phyloP scores from a whole-genome alignment of 1,140 invertebrate genomes.

The Danaus melanippus region DNA sequence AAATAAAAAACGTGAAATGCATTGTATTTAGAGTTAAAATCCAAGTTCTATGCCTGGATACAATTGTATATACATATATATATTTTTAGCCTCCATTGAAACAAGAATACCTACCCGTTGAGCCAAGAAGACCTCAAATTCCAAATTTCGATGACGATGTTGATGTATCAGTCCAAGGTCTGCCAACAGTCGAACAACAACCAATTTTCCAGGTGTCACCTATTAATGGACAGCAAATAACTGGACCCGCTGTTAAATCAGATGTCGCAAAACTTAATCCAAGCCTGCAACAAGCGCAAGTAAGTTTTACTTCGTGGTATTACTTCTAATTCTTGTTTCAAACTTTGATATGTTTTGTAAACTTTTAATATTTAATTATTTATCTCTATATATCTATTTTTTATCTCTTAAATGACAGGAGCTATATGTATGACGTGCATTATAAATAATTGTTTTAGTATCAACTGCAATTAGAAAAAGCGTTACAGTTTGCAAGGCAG shows the following conservation, averaged over 20 bases:
- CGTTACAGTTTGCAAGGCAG: constrained; percentile 47
- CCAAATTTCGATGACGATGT: constrained; percentile 31
- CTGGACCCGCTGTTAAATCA: constrained; percentile 42
- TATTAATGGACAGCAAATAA: constrained; percentile 49
- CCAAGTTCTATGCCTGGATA: background rate
- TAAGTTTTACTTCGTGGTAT: constrained; percentile 13
- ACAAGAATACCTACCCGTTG: constrained; percentile 44
- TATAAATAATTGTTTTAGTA: constrained; percentile 30
- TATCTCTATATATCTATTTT: no score
- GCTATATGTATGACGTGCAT: no score
- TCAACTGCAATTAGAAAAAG: constrained; percentile 48
- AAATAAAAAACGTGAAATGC: no score
- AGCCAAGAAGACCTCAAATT: constrained; percentile 37
- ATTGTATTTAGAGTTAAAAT: no score
- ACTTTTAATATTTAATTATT: no score
- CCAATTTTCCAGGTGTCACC: constrained; percentile 54
- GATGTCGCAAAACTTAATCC: constrained; percentile 48
- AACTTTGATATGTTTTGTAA: no score
- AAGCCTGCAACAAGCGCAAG: constrained; percentile 46
- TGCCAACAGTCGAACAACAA: constrained; percentile 44
- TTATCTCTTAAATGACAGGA: no score
- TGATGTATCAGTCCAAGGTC: constrained; percentile 59
- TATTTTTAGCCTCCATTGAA: constrained; percentile 23
- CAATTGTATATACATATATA: background rate
- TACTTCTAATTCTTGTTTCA: no score